phyloP scores from a whole-genome alignment of 2,888 invertebrate species.

The Emmelina monodactyla region DNA sequence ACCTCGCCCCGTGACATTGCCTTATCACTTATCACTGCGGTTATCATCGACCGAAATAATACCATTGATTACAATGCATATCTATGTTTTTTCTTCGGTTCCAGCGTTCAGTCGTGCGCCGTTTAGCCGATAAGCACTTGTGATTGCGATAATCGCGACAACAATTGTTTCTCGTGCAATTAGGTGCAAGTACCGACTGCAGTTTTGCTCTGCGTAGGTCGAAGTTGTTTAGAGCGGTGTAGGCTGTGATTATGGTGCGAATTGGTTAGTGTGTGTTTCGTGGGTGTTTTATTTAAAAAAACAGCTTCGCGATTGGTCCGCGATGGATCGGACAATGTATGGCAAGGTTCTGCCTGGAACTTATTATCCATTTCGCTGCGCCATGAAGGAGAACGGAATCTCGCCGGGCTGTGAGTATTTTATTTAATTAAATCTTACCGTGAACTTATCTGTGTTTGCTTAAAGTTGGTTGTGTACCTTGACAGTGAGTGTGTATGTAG shows the following conservation, averaged over 20 bases:
- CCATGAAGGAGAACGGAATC: constrained; percentile 81
- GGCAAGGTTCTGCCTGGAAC: constrained; percentile 86
- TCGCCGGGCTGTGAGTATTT: constrained; percentile 85
- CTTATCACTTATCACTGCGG: constrained; percentile 43
- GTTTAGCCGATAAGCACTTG: too few relatives aligned
- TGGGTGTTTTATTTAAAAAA: constrained; percentile 54
- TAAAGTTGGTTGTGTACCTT: constrained; percentile 5
- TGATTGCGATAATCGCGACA: constrained; percentile 12
- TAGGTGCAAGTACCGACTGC: constrained; percentile 29
- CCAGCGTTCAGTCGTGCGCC: too few relatives aligned
- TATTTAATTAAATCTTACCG: too few relatives aligned
- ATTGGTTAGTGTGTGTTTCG: constrained; percentile 39
- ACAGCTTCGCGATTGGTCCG: constrained; percentile 45
- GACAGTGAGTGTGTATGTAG: not conserved
- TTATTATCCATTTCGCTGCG: constrained; percentile 86
- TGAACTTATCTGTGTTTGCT: too few relatives aligned
- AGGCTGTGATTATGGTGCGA: constrained; percentile 59
- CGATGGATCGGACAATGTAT: constrained; percentile 91
- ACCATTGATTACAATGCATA: constrained; percentile 24
- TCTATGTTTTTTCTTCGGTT: not conserved
- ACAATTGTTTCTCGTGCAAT: not conserved
- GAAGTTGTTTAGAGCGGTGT: constrained; percentile 35
- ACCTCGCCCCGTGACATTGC: constrained; percentile 40
- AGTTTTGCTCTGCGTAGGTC: constrained; percentile 32
- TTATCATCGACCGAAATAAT: constrained; percentile 32